Evolutionary conservation across 2,113 vertebrate species (phyloP).

Genomic region (Mesoclemmys tuberculata): DNA sequence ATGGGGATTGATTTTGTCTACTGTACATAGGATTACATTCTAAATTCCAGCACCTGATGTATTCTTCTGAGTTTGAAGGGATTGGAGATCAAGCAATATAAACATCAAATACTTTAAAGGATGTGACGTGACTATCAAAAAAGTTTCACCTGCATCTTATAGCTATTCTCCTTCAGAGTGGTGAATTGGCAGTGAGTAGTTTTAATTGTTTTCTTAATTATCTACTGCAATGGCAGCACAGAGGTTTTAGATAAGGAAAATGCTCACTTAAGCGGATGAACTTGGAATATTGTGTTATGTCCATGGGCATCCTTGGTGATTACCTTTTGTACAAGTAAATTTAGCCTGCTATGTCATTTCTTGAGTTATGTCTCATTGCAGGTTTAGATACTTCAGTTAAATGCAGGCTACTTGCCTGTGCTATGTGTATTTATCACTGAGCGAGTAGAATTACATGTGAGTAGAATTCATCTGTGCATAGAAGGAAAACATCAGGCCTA

Average conservation of each 20-base stretch:
- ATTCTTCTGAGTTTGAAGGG: background rate
- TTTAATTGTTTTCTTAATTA: background rate
- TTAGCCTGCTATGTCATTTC: background rate
- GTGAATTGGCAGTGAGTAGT: background rate
- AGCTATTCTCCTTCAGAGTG: background rate
- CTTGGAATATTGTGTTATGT: background rate
- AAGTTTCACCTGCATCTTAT: background rate
- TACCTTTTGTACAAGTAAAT: background rate
- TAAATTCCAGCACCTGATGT: background rate
- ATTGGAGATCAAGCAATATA: background rate
- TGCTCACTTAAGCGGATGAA: background rate
- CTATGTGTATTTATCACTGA: background rate
- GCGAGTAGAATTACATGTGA: background rate
- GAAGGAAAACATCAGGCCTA: rapidly evolving
- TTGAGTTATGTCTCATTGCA: background rate
- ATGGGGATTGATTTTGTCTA: background rate
- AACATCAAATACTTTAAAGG: background rate
- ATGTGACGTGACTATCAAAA: background rate
- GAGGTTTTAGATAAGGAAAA: background rate
- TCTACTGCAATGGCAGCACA: background rate
- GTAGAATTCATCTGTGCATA: background rate
- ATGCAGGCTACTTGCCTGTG: background rate
- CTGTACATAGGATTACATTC: background rate
- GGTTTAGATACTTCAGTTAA: background rate
- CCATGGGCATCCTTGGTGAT: background rate